Base-by-base conservation (phyloP, 2,888 invertebrate genomes). In the Saturnia pavonia region DNA sequence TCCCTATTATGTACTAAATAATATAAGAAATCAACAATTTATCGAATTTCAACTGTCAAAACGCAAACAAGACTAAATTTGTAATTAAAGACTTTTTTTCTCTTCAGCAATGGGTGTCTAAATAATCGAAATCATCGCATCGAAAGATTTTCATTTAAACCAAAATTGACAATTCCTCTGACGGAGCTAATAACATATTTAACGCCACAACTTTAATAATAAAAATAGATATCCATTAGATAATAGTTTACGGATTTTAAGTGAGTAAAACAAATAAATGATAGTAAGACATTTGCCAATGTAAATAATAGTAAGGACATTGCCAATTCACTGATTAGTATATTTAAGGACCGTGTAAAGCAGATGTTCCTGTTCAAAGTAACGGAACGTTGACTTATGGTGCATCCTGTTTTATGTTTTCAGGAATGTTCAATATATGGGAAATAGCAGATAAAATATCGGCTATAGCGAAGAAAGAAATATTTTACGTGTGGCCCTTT, bases 391-490 rank as follows among this genome's bases (percentile, higher is more conserved):
- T 22, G 8, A 54, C 6, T 54, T 54, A 54, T 54, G 54, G 6
- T 1, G 12, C 22, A 60, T 27, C 27, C 2, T 27, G 27, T 6
- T 25, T 60, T 67, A 16, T 66, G 45, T n/a, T 85, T 81, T 72
- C 84, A 95, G 95, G 95, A 19, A 94, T 96, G 94, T 95, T 95
- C 87, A 94, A 94, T 76, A 90, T 96, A 75, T 96, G 95, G 95
- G 94, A 95, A 63, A 83, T 88, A 1, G 88, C 93, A 65, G 91
- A 94, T 71, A 94, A 94, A 74, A 93, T 96, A 77, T 94, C 95
- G 1, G 94, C 94, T 2, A 91, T 96, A 45, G 95, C 96, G 6
- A 96, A 96, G 82, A 95, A 94, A 77, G 95, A 95, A 78, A 78
- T 96, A 60, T 88, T 95, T 73, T 96, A 95, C 80, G 89, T 95